Conservation (phyloP, 2,888 invertebrate species). For the Muschampia plurimacula region DNA sequence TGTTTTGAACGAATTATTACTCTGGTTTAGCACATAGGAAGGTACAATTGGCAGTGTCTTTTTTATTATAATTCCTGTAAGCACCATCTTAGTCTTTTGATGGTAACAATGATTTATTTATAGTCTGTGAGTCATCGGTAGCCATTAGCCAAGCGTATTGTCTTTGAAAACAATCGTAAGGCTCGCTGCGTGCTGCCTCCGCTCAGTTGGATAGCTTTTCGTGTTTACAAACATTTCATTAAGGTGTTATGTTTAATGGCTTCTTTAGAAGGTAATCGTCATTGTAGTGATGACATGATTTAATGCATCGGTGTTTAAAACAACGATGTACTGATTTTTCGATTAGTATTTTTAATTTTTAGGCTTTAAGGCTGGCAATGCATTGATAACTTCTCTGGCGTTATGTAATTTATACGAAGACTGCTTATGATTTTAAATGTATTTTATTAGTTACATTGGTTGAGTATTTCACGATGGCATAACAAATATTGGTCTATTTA, state of each 20-base stretch:
- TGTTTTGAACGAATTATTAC: conserved; percentile 84
- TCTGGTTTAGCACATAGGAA: conserved; percentile 81
- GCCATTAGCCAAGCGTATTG: conserved; percentile 73
- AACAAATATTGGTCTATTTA: no score
- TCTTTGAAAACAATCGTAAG: conserved; percentile 60
- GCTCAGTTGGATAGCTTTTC: conserved; percentile 79
- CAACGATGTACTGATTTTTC: conserved; percentile 15
- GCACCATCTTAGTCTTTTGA: conserved; percentile 59
- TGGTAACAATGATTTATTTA: conserved; percentile 79
- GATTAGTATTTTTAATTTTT: not conserved
- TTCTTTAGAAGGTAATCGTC: conserved; percentile 75
- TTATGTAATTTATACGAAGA: no score
- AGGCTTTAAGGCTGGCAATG: no score
- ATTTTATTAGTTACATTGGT: no score
- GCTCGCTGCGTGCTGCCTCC: conserved; percentile 54
- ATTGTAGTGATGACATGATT: conserved; percentile 72
- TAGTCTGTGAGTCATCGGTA: conserved; percentile 78
- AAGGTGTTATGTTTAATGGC: conserved; percentile 81
- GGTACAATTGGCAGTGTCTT: conserved; percentile 70
- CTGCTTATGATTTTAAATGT: no score
- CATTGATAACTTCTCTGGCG: no score
- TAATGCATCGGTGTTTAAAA: conserved; percentile 36
- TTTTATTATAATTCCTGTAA: conserved; percentile 68
- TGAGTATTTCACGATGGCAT: no score
- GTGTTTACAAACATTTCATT: conserved; percentile 85